Base-by-base conservation (phyloP, 2,797 vertebrate species). In the Tachyglossus aculeatus region DNA sequence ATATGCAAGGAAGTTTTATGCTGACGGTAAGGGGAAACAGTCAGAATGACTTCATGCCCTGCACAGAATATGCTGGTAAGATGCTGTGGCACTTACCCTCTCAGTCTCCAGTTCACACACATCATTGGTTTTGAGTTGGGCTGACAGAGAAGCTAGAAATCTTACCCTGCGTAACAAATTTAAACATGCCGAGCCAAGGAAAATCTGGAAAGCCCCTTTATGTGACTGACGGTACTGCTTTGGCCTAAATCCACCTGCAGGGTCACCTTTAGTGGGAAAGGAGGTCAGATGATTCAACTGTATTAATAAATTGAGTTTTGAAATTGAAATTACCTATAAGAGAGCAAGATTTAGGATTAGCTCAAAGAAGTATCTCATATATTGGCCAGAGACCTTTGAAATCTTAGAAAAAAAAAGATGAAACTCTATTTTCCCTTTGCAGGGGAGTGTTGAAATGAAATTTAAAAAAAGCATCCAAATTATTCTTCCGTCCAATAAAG, bases 1-100 rank as follows among this genome's bases (percentile, higher is more conserved):
- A 38, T 66, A 74, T 74, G 68, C 65, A 74, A 37, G 34, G 58
- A 55, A 66, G 78, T 53, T 66, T 27, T 44, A 63, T 71, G 67
- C 56, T 77, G 64, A 40, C 53, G 77, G 48, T 77, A 64, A 82
- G 65, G 39, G 48, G 71, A 67, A 82, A 57, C 66, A 73, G 52
- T 70, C 58, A 57, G 64, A 53, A 19, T 41, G 64, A 62, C 43
- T 54, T 77, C 55, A 59, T 32, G 37, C 22, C 47, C 37, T 72
- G 45, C 40, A 31, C 19, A 68, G 60, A 31, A 32, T 58, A 44
- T 47, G 55, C 57, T 52, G 47, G 65, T 57, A 44, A 78, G 47
- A 29, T 19, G 38, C 37, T 64, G 56, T 32, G 45, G 41, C 24
- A 48, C 24, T 67, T 53, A 29, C 19, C 22, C 36, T 19, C 33